Percentiles rank a stretch among this genome's conserved stretches.
These are phyloP conservation scores for Lasioglossum figueresi DNA, from an alignment of 2,888 invertebrate species.

Conservation along the genomic window DNA sequence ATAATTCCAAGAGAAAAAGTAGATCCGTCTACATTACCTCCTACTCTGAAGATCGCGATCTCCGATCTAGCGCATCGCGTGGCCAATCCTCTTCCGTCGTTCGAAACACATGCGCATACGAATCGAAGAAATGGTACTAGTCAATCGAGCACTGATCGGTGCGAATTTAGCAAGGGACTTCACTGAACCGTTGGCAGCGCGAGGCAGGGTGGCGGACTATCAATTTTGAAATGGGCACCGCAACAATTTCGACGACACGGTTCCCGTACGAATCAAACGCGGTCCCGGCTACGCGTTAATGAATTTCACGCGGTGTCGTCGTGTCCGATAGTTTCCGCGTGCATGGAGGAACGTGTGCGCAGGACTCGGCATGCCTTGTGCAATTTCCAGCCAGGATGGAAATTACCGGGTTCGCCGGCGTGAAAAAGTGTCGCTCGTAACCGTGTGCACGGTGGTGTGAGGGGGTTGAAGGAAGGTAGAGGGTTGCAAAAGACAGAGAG, in stretches of 20 bases:
- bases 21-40: background rate
- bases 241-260: slow-evolving; percentile 39
- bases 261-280: slow-evolving; percentile 25
- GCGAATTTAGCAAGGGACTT: background rate
- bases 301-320: slow-evolving; percentile 48
- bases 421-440: slow-evolving; percentile 8
- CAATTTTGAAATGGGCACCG: slow-evolving; percentile 25
- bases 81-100: background rate
- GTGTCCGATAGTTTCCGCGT: slow-evolving; percentile 17
- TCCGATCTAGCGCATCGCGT: background rate
- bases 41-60: background rate
- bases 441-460: background rate
- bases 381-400: slow-evolving; percentile 20
- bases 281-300: slow-evolving; percentile 29
- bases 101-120: background rate
- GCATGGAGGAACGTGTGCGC: no score
- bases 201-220: slow-evolving; percentile 20
- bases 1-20: no score
- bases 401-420: slow-evolving; percentile 13
- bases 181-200: slow-evolving; percentile 11
- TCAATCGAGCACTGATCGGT: slow-evolving; percentile 2
- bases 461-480: background rate
- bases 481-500: background rate
- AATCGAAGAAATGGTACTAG: background rate
- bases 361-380: background rate